A percentile compares a stretch with the other conserved stretches of the same genome.
Conservation (phyloP, 2,797 vertebrate genomes). For the Alectoris magna region DNA sequence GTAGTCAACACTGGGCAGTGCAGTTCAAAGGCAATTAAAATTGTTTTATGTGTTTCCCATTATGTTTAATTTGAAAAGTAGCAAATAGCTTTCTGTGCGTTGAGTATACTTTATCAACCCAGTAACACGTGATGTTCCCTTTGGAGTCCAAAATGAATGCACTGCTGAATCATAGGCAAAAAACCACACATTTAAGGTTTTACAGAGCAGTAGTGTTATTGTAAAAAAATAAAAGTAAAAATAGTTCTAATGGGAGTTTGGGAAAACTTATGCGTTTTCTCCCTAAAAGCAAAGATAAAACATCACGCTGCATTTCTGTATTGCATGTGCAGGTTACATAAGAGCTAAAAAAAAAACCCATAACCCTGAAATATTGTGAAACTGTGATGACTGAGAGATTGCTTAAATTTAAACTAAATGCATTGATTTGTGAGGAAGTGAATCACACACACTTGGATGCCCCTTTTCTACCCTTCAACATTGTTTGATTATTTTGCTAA, state of each 20-base stretch:
- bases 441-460: conserved; percentile 46
- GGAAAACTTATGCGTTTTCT: not conserved
- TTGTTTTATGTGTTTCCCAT: not conserved
- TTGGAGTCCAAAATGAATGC: not conserved
- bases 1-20: not conserved
- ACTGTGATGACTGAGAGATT: not conserved
- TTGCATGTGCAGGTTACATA: not conserved
- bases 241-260: not conserved
- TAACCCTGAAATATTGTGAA: not conserved
- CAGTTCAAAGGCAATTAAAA: not conserved
- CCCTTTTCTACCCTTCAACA: conserved; percentile 13
- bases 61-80: not conserved
- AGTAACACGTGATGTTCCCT: not conserved
- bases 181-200: accelerated
- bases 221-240: not conserved
- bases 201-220: not conserved
- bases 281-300: not conserved
- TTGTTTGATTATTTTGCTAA: conserved; percentile 52
- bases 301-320: not conserved
- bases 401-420: conserved; percentile 30
- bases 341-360: not conserved
- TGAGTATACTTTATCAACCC: not conserved
- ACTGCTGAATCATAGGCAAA: not conserved
- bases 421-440: conserved; percentile 48
- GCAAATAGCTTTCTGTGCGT: not conserved